Evolutionary conservation across 2,797 vertebrate species (phyloP).

Genomic region (Megalops cyprinoides): DNA sequence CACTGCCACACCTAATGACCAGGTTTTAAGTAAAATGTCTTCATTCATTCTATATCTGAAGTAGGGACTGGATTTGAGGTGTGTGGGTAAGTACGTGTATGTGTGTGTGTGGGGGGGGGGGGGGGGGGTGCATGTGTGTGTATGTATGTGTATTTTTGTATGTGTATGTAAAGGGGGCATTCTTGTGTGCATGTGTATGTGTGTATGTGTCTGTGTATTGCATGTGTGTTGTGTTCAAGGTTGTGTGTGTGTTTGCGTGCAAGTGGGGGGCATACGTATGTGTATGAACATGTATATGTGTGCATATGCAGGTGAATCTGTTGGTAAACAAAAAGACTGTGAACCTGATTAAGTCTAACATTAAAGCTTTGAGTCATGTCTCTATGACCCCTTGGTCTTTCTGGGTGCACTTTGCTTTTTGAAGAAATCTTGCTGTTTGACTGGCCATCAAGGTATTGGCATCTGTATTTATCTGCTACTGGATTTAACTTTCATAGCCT

Average conservation of each 20-base stretch:
- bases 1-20: background rate
- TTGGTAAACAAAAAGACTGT: background rate
- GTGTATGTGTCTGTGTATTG: too few species aligned
- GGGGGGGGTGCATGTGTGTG: too few species aligned
- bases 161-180: too few species aligned
- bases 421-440: too few species aligned
- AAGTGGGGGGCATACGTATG: background rate
- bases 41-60: background rate
- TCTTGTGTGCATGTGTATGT: too few species aligned
- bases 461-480: background rate
- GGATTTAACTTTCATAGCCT: background rate
- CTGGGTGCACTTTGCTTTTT: background rate
- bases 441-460: background rate
- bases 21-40: background rate
- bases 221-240: slow-evolving; percentile 1
- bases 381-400: background rate
- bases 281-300: background rate
- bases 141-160: too few species aligned
- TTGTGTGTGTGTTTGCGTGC: too few species aligned
- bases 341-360: background rate
- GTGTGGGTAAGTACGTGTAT: background rate
- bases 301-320: background rate
- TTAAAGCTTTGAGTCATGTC: background rate
- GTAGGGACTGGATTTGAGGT: too few species aligned
- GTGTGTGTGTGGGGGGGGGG: too few species aligned